A percentile compares a stretch with the other conserved stretches of the same genome.
These are phyloP conservation scores for Henricia sp. DNA, from an alignment of 53 echinoderm and acorn worm species.

Conservation along the genomic window DNA sequence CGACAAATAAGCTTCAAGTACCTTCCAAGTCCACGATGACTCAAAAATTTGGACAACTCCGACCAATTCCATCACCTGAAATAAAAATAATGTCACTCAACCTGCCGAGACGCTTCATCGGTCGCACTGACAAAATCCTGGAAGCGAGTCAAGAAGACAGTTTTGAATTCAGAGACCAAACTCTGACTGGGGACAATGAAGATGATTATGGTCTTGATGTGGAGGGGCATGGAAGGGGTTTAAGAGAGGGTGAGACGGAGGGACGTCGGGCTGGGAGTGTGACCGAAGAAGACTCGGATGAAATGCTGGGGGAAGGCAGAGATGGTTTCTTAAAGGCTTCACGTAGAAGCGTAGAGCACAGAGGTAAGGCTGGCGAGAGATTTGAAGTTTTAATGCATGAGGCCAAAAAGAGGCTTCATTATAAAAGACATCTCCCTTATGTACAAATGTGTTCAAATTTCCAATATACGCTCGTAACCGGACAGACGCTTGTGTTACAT, in stretches of 20 bases:
- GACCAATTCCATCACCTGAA: slow-evolving; percentile 10
- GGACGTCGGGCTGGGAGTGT: slow-evolving; percentile 22
- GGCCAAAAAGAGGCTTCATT: no score
- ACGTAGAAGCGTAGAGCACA: not conserved
- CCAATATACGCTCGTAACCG: no score
- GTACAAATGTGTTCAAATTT: no score
- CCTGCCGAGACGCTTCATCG: no score
- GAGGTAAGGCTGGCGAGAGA: not conserved
- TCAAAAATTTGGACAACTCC: slow-evolving; percentile 25
- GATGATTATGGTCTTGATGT: not conserved
- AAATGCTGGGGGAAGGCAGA: not conserved
- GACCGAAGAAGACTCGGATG: slow-evolving; percentile 61
- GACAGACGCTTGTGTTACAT: no score
- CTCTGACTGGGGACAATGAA: slow-evolving; percentile 16
- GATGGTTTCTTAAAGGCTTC: not conserved
- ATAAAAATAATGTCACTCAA: not conserved
- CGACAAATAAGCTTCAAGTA: not conserved
- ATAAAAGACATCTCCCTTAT: no score
- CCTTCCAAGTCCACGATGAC: slow-evolving; percentile 37
- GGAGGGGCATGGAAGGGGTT: not conserved
- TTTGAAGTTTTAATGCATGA: not conserved
- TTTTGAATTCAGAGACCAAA: slow-evolving; percentile 4
- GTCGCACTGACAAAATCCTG: slow-evolving; percentile 37
- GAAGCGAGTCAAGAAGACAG: slow-evolving; percentile 15
- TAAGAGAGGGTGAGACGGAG: not conserved